Evolutionary conservation across 2,888 invertebrate species (phyloP), one percentile per base, ranked within the genome.

Genomic region (Pyrocoelia pectoralis): DNA sequence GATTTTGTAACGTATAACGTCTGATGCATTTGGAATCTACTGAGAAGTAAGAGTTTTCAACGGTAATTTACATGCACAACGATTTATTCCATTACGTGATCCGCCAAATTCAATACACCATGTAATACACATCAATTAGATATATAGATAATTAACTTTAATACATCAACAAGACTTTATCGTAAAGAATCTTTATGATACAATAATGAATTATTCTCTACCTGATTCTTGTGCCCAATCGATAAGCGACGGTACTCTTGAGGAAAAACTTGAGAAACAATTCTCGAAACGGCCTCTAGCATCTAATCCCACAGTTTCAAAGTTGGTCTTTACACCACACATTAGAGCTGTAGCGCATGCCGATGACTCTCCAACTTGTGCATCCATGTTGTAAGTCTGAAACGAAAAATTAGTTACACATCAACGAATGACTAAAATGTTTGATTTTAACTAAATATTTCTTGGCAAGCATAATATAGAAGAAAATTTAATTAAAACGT

Each of bases 331-430:
- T n/a, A 88, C 88, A 14, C 89, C 89, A 70, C 87, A 86, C 76
- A 88, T 82, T 63, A 87, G 83, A 2, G 88, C 88, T 6, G 89
- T 89, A 1, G 88, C 89, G 68, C 89, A 88, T 0, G 87, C 88
- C 2, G 89, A 88, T 1, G 89, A 89, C 75, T 89, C 89, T 0
- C 89, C 86, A 2, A 87, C 86, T 78, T 89, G 89, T 3, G 86
- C 85, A 74, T 89, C 87, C 74, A 85, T 84, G 76, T 87, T 88
- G 80, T 88, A 89, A 0, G 89, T 89, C 89, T 89, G 83, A 5
- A 80, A 81, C 60, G 66, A 68, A 61, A 68, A 71, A 24, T 24
- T 24, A 5, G 24, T 15, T 28, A 33, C 33, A 28, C 24, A 19
- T 55, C 24, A 54, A 14, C 29, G 15, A 15, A 3, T 43, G 41